Percentiles rank a stretch among this genome's conserved stretches.
These are phyloP conservation scores for Phthorimaea operculella DNA, from an alignment of 1,140 invertebrate species.

Conservation along the genomic window DNA sequence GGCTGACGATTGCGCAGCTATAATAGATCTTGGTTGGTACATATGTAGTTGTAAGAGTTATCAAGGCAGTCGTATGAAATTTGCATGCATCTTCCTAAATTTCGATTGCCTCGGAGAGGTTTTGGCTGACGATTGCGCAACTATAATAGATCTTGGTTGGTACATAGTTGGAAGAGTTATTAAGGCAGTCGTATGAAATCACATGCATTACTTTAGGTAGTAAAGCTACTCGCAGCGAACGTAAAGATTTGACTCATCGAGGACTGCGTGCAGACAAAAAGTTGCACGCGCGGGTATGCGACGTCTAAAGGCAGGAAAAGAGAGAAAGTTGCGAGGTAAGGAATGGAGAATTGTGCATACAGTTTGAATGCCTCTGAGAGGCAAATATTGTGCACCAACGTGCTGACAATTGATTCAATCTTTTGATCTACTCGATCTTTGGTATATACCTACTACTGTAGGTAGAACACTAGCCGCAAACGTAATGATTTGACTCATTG, in stretches of 20 bases:
- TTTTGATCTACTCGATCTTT: too few relatives aligned
- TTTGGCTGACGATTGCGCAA: too few relatives aligned
- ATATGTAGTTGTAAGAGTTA: conserved; percentile 33
- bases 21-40: conserved; percentile 11
- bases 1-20: too few relatives aligned
- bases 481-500: too few relatives aligned
- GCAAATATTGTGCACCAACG: not conserved
- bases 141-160: too few relatives aligned
- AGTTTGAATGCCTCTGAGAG: not conserved
- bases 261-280: conserved; percentile 26
- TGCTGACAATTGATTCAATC: not conserved
- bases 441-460: too few relatives aligned
- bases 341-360: not conserved
- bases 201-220: too few relatives aligned
- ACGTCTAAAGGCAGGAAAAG: not conserved
- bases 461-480: too few relatives aligned
- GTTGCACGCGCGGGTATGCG: conserved; percentile 42
- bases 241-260: not conserved
- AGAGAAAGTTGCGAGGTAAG: not conserved
- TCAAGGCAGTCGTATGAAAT: not conserved
- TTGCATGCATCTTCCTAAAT: not conserved
- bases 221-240: too few relatives aligned
- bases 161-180: too few relatives aligned
- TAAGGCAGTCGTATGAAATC: too few relatives aligned
- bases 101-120: too few relatives aligned